Base-by-base conservation (phyloP, 2,797 vertebrate species). In the Syndactyla subalaris region DNA sequence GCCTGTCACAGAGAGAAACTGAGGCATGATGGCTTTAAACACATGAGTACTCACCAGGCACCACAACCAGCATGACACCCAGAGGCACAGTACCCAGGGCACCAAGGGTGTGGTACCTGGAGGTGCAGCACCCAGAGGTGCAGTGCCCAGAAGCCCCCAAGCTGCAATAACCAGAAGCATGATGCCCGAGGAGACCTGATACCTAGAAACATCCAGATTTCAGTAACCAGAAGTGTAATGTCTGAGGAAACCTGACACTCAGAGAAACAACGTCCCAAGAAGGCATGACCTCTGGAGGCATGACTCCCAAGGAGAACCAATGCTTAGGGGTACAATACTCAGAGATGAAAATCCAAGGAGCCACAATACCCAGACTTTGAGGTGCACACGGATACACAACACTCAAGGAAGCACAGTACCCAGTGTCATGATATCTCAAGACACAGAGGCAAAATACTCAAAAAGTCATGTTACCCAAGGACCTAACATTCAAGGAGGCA, bases 281-380 rank as follows among this genome's bases (percentile, higher is more conserved):
- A 63, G 17, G 3, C 32, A 18, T 12, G 17, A 51, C 24, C 18
- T 54, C 68, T 32, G 61, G 54, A 68, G 43, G 16, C 12, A 6
- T 7, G 9, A 45, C 22, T 46, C 13, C 10, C 49, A 26, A n/a
- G 67, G 20, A 54, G 13, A 4, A 76, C 5, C 2, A 1, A 27
- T 23, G 57, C 36, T 23, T 51, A 16, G 18, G 7, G 15, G 3
- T 34, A 26, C 4, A 1, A 38, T 16, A 81, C 30, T 12, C 75
- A 29, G 43, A 62, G 52, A 17, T 22, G 77, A 73, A 86, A 45
- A 39, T 32, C 54, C 9, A 10, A 57, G 43, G 18, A 62, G 10
- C 16, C 39, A 20, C 0, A 0, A 27, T 27, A 54, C 9, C 12
- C 46, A 38, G 20, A 26, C 5, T 51, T 55, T 24, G 27, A 57